phyloP scores from a whole-genome alignment of 2,888 invertebrate genomes.

The Xanthorhoe designata region DNA sequence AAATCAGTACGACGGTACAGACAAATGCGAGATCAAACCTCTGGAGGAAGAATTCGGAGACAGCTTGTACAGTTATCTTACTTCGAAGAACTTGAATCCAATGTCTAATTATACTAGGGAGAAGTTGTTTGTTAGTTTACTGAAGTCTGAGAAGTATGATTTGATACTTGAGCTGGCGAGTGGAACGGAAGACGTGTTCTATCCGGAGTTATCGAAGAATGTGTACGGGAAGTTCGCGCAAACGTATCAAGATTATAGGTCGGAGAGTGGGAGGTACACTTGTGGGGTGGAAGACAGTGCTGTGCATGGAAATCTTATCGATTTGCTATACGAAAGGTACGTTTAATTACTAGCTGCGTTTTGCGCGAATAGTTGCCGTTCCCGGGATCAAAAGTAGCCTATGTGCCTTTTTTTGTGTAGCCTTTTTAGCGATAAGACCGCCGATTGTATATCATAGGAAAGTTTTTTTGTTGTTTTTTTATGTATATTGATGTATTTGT shows the following conservation, averaged over 20 bases:
- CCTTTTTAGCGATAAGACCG: too few species aligned
- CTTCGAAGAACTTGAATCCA: conserved; percentile 72
- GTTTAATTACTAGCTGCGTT: background rate
- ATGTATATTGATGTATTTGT: too few species aligned
- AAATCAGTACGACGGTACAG: conserved; percentile 59
- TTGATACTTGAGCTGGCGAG: conserved; percentile 90
- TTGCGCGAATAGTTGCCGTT: too few species aligned
- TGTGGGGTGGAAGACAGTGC: conserved; percentile 53
- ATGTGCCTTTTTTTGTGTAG: too few species aligned
- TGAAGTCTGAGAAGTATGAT: conserved; percentile 89
- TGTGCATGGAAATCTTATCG: conserved; percentile 82
- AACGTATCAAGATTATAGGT: conserved; percentile 73
- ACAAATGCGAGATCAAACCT: conserved; percentile 65
- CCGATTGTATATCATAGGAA: too few species aligned
- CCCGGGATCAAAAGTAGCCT: too few species aligned
- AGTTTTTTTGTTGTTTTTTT: too few species aligned
- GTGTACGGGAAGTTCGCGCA: conserved; percentile 81
- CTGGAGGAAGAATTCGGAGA: conserved; percentile 88
- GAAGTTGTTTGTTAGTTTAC: conserved; percentile 87
- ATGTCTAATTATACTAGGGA: conserved; percentile 79
- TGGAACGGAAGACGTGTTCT: conserved; percentile 88
- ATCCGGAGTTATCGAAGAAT: conserved; percentile 70
- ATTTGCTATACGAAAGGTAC: conserved; percentile 84
- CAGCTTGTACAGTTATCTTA: conserved; percentile 81
- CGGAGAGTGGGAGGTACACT: conserved; percentile 64